phyloP scores from a whole-genome alignment of 1,140 invertebrate genomes.

The Drosophila asahinai region DNA sequence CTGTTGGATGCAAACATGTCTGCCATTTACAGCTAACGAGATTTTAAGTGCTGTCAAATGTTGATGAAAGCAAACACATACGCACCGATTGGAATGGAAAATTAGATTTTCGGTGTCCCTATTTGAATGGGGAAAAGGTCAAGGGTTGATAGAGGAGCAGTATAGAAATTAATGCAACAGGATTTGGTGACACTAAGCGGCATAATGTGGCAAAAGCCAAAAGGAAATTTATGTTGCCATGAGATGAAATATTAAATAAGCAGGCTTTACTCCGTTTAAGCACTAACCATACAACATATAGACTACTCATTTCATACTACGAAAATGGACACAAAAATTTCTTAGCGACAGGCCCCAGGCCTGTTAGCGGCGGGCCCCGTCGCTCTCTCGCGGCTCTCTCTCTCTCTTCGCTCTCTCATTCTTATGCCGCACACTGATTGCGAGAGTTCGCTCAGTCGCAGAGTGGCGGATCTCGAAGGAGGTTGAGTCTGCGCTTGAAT shows the following conservation, averaged over 20 bases:
- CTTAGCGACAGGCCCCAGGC: no score
- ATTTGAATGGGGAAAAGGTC: constrained; percentile 5
- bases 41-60: constrained; percentile 57
- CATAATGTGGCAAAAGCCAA: constrained; percentile 14
- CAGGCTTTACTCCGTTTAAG: not conserved
- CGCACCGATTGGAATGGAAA: constrained; percentile 29
- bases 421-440: no score
- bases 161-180: not conserved
- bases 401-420: no score
- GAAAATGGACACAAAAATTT: no score
- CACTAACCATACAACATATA: no score
- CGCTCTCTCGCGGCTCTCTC: no score
- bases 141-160: not conserved
- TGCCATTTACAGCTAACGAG: constrained; percentile 55
- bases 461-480: no score
- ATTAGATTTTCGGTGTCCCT: constrained; percentile 14
- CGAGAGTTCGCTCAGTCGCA: no score
- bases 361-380: no score
- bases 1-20: constrained; percentile 33
- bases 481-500: no score
- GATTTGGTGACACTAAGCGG: constrained; percentile 9
- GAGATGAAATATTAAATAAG: not conserved
- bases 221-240: not conserved
- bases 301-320: no score
- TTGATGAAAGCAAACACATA: constrained; percentile 34